These are phyloP conservation scores for Eledone cirrhosa DNA, from an alignment of 2,888 invertebrate species.

Conservation along the genomic window DNA sequence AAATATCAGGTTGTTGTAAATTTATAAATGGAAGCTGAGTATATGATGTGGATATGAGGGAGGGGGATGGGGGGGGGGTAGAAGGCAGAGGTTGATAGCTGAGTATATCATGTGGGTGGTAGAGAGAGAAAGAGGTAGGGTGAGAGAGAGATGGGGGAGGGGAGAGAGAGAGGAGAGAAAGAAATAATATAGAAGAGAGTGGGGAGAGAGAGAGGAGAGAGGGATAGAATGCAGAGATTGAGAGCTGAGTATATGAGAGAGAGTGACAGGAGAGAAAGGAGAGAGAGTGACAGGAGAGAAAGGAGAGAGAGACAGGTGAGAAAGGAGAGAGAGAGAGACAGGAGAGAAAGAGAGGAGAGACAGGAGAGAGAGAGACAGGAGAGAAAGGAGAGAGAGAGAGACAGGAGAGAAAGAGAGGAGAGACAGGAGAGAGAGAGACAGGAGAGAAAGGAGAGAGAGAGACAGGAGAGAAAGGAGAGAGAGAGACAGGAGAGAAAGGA, in stretches of 20 bases:
- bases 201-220: not conserved
- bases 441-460: not conserved
- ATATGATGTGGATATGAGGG: not conserved
- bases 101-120: not conserved
- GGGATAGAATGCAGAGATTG: not conserved
- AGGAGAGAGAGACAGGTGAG: not conserved
- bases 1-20: too few species aligned
- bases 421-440: not conserved
- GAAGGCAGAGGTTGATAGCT: too few species aligned
- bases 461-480: too few species aligned
- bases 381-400: not conserved
- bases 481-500: not conserved
- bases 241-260: not conserved
- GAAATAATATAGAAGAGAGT: not conserved
- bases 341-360: too few species aligned
- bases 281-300: too few species aligned
- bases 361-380: too few species aligned
- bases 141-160: not conserved
- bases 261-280: not conserved
- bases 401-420: not conserved
- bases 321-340: not conserved
- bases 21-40: not conserved
- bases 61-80: not conserved
- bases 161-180: not conserved
- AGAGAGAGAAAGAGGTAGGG: not conserved